phyloP scores from a whole-genome alignment of 2,113 vertebrate species.

The Thomomys bottae region DNA sequence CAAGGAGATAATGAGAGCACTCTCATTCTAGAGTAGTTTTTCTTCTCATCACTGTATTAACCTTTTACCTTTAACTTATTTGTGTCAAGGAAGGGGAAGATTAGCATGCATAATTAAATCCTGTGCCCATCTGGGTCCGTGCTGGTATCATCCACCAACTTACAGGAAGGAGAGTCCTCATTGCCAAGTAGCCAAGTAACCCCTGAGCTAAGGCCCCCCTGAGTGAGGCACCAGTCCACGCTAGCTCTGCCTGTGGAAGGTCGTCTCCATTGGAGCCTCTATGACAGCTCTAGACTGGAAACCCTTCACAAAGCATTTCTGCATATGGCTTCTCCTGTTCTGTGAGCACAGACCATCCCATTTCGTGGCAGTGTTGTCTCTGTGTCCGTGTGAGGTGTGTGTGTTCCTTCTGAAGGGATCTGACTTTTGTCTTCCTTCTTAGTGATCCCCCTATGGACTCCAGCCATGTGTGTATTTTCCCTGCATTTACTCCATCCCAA shows the following conservation, averaged over 20 bases:
- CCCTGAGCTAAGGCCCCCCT: not conserved
- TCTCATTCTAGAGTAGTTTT: slow-evolving; percentile 26
- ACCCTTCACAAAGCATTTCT: not conserved
- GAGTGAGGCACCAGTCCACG: no score
- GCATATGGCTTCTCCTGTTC: not conserved
- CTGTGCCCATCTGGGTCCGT: not conserved
- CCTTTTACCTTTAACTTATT: slow-evolving; percentile 59
- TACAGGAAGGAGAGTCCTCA: slow-evolving; percentile 1
- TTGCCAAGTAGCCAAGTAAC: not conserved
- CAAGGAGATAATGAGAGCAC: not conserved
- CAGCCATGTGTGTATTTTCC: not conserved
- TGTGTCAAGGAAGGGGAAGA: slow-evolving; percentile 23
- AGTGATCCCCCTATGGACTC: not conserved
- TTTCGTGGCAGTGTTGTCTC: not conserved
- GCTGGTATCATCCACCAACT: not conserved
- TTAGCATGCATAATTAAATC: slow-evolving; percentile 34
- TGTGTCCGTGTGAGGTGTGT: not conserved
- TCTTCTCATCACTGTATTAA: slow-evolving; percentile 13
- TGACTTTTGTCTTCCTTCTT: not conserved
- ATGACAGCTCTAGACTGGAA: not conserved
- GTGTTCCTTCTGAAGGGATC: not conserved
- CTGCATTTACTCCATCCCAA: not conserved
- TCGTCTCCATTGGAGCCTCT: not conserved
- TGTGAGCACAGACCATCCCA: not conserved
- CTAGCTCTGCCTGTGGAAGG: rapidly evolving